phyloP scores from a whole-genome alignment of 2,888 invertebrate species.

The Epistrophe grossulariae region DNA sequence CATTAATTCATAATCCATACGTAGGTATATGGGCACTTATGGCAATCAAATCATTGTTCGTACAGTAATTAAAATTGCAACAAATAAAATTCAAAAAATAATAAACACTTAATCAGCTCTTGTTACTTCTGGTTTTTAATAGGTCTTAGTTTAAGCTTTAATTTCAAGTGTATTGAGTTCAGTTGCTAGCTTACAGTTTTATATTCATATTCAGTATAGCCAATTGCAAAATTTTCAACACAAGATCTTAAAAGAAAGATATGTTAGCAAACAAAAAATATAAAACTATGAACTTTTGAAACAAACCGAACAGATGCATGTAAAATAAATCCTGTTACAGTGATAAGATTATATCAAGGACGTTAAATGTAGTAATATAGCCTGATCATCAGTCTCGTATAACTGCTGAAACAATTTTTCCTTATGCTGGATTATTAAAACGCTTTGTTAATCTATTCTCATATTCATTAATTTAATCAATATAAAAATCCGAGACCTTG shows the following conservation, averaged over 20 bases:
- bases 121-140: slow-evolving; percentile 80
- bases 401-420: slow-evolving; percentile 92
- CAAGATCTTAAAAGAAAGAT: slow-evolving; percentile 85
- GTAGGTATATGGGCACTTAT: slow-evolving; percentile 82
- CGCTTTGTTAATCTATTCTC: too few species aligned
- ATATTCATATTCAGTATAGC: slow-evolving; percentile 85
- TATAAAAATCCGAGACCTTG: too few species aligned
- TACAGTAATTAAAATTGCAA: slow-evolving; percentile 46
- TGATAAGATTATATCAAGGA: slow-evolving; percentile 92
- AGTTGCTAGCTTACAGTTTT: slow-evolving; percentile 84
- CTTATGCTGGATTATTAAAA: slow-evolving; percentile 91
- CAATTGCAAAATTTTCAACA: slow-evolving; percentile 86
- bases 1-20: too few species aligned
- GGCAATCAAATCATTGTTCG: slow-evolving; percentile 83
- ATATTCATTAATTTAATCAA: too few species aligned
- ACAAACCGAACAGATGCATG: slow-evolving; percentile 98
- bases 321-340: slow-evolving; percentile 91
- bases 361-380: slow-evolving; percentile 91
- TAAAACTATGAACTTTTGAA: slow-evolving; percentile 82
- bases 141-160: slow-evolving; percentile 79
- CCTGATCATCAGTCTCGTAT: slow-evolving; percentile 89
- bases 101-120: slow-evolving; percentile 79
- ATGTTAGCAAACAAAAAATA: neutral
- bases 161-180: slow-evolving; percentile 78
- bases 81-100: slow-evolving; percentile 3